Evolutionary conservation across 1,140 invertebrate species (phyloP).

Genomic region (Drosophila littoralis): DNA sequence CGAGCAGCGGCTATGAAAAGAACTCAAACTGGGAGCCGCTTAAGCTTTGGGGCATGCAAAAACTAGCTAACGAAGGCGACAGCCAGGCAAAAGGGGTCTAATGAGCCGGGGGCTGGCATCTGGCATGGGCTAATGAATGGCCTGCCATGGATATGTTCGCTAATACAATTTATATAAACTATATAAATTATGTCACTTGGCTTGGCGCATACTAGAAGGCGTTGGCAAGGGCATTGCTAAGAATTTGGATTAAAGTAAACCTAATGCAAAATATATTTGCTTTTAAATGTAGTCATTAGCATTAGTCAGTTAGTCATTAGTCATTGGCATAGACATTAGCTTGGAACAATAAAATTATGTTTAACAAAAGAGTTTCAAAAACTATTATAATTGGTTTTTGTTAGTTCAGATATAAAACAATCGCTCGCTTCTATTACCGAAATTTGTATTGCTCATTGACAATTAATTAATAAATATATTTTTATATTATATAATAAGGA

Average conservation of each 20-base stretch:
- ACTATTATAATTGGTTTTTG: too few species aligned
- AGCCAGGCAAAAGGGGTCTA: background rate
- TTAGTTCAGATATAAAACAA: too few species aligned
- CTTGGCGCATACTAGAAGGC: background rate
- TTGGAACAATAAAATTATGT: background rate
- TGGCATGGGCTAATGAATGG: background rate
- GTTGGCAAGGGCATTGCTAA: background rate
- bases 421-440: too few species aligned
- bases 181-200: slow-evolving; percentile 2
- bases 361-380: too few species aligned
- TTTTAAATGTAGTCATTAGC: background rate
- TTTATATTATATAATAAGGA: too few species aligned
- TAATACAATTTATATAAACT: background rate
- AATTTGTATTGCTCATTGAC: too few species aligned
- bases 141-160: too few species aligned
- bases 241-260: background rate
- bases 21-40: slow-evolving; percentile 9
- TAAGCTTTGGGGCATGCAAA: slow-evolving; percentile 35
- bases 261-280: background rate
- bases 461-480: too few species aligned
- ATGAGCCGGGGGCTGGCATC: background rate
- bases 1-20: slow-evolving; percentile 1
- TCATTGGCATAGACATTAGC: too few species aligned
- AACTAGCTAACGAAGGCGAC: slow-evolving; percentile 58
- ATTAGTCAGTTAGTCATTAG: too few species aligned